These are phyloP conservation scores for Aphodius sticticus DNA, from an alignment of 2,888 invertebrate species.

Conservation along the genomic window DNA sequence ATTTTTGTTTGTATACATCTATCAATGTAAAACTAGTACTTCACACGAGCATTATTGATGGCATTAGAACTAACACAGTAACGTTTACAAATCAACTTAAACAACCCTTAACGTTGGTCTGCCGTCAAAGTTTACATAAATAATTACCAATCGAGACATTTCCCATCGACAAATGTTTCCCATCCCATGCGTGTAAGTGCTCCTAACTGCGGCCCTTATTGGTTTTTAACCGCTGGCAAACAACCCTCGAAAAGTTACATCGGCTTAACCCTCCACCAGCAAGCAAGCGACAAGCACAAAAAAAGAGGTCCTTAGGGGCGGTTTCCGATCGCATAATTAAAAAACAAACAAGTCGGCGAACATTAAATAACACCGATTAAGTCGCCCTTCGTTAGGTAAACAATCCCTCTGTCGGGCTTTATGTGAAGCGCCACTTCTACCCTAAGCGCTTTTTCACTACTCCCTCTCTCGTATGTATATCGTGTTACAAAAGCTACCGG, in stretches of 20 bases:
- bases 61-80: background rate
- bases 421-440: slow-evolving; percentile 31
- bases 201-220: background rate
- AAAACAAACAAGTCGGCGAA: slow-evolving; percentile 39
- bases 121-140: background rate
- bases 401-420: slow-evolving; percentile 23
- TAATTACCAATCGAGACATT: background rate
- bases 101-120: background rate
- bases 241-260: background rate
- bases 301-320: slow-evolving; percentile 19
- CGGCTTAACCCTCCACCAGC: background rate
- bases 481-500: slow-evolving; percentile 40
- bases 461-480: slow-evolving; percentile 26
- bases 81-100: background rate
- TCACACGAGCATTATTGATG: no score
- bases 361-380: slow-evolving; percentile 38
- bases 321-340: slow-evolving; percentile 36
- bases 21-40: no score
- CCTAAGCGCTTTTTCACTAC: slow-evolving; percentile 12
- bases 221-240: background rate
- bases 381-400: slow-evolving; percentile 30
- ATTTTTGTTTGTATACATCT: no score
- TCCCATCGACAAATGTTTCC: slow-evolving; percentile 4
- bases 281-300: background rate
- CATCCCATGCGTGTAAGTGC: slow-evolving; percentile 4